phyloP scores from a whole-genome alignment of 1,140 invertebrate genomes.

The Nixonia krombeini region DNA sequence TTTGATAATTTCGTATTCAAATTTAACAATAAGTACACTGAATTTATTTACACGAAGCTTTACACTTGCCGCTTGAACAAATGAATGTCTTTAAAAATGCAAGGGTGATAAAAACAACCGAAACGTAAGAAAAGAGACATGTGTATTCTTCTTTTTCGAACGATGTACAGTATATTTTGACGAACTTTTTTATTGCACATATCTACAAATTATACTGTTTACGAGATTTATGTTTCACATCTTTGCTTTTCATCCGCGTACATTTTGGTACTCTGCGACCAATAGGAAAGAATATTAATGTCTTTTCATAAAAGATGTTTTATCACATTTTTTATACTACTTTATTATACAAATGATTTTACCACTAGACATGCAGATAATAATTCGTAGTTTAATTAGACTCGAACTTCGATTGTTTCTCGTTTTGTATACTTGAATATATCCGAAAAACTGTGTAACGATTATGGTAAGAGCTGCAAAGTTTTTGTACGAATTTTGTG shows the following conservation, averaged over 20 bases:
- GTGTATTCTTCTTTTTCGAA: slow-evolving; percentile 10
- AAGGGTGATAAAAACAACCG: too few species aligned
- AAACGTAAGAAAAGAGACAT: background rate
- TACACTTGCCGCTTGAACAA: slow-evolving; percentile 4
- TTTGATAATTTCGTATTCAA: slow-evolving; percentile 5
- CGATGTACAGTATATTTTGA: slow-evolving; percentile 17
- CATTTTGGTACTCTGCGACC: background rate
- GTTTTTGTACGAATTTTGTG: background rate
- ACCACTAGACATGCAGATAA: too few species aligned
- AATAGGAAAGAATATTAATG: background rate
- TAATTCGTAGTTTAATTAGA: too few species aligned
- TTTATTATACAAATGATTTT: too few species aligned
- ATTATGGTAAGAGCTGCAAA: background rate
- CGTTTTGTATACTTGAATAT: too few species aligned
- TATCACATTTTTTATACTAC: background rate
- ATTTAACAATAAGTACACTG: slow-evolving; percentile 24
- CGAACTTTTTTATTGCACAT: slow-evolving; percentile 29
- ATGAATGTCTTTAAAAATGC: too few species aligned
- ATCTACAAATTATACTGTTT: slow-evolving; percentile 19
- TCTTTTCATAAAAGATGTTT: background rate
- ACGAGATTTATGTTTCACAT: slow-evolving; percentile 4
- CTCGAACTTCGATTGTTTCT: too few species aligned
- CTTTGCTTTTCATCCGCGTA: background rate
- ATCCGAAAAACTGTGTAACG: too few species aligned
- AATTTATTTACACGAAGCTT: slow-evolving; percentile 2